Conservation (phyloP, 1,140 invertebrate genomes). For the Pseudomyrmex cubaensis region DNA sequence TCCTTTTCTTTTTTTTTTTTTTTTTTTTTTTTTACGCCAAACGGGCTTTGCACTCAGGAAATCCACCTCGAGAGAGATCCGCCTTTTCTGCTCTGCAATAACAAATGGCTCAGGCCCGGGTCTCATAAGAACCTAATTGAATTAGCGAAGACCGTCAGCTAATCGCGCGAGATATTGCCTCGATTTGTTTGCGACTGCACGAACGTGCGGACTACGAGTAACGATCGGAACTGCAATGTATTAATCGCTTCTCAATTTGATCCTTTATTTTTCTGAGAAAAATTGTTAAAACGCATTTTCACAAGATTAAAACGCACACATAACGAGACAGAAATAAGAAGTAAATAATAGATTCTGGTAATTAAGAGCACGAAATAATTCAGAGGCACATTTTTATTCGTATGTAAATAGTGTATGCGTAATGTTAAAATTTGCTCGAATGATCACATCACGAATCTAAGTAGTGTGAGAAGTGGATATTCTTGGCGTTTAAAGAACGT, state of each 20-base stretch:
- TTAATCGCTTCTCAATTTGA: neutral
- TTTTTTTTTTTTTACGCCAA: constrained; percentile 41
- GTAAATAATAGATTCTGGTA: neutral
- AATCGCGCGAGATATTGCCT: constrained; percentile 49
- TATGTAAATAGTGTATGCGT: neutral
- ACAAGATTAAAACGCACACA: neutral
- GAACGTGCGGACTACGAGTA: constrained; percentile 25
- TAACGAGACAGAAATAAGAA: neutral
- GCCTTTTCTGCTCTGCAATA: constrained; percentile 60
- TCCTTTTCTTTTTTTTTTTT: too few relatives aligned
- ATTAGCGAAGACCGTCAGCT: constrained; percentile 61
- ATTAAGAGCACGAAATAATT: neutral
- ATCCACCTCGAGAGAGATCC: constrained; percentile 56
- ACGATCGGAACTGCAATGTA: constrained; percentile 8
- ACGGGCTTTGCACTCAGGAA: constrained; percentile 42
- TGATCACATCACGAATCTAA: neutral
- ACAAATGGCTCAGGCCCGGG: constrained; percentile 58
- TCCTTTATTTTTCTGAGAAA: neutral
- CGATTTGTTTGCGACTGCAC: constrained; percentile 23
- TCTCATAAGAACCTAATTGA: constrained; percentile 70
- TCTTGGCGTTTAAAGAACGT: neutral
- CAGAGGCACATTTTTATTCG: neutral
- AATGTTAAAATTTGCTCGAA: neutral
- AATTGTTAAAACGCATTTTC: neutral
- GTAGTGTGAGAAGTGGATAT: neutral